Evolutionary conservation across 2,113 vertebrate genomes (phyloP).

Genomic region (Bubo bubo): DNA sequence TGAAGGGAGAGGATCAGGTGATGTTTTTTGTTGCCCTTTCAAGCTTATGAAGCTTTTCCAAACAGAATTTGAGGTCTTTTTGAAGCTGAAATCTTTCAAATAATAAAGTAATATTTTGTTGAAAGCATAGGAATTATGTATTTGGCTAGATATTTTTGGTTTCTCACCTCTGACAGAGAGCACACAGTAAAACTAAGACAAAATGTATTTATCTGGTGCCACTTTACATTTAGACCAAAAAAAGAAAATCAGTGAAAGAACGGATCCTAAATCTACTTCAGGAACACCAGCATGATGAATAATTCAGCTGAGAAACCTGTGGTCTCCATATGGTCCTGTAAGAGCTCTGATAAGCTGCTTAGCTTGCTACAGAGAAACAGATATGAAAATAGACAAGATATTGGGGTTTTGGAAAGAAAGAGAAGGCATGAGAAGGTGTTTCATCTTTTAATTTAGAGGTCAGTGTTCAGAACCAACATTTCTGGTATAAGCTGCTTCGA

Average conservation of each 20-base stretch:
- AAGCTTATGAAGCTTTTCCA: not conserved
- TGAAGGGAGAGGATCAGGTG: not conserved
- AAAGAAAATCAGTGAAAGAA: not conserved
- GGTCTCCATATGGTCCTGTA: not conserved
- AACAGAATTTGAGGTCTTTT: not conserved
- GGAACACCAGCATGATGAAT: not conserved
- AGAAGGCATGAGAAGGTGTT: not conserved
- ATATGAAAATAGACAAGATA: not conserved
- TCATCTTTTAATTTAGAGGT: not conserved
- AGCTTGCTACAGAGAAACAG: not conserved
- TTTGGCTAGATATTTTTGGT: not conserved
- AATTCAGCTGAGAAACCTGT: slow-evolving; percentile 20
- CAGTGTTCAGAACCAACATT: not conserved
- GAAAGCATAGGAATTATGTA: not conserved
- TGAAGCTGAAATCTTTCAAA: not conserved
- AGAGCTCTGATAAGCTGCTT: not conserved
- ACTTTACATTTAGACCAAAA: not conserved
- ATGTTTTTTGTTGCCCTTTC: not conserved
- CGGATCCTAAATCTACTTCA: not conserved
- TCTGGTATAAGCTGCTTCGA: not conserved
- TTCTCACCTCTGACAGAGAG: not conserved
- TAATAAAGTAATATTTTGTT: not conserved
- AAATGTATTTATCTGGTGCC: not conserved
- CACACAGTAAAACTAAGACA: not conserved
- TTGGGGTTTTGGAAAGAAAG: not conserved